Conservation (phyloP, 2,113 vertebrate genomes). For the Periophthalmodon schlosseri region DNA sequence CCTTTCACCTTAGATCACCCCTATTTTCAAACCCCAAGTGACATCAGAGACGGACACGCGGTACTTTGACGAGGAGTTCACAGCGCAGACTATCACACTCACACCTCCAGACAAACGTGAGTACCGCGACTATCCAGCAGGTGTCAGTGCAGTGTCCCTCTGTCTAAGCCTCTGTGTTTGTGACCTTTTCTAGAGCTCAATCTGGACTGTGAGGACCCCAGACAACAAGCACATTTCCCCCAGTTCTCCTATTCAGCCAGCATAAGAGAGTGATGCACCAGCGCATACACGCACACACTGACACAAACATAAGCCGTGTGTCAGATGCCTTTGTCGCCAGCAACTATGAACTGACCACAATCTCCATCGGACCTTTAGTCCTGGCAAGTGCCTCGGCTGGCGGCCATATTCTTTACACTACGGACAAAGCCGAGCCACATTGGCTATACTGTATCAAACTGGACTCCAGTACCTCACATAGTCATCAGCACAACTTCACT, state of each 20-base stretch:
- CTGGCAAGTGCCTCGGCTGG: conserved; percentile 44
- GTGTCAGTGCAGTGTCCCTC: not conserved
- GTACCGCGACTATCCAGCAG: conserved; percentile 42
- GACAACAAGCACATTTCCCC: conserved; percentile 85
- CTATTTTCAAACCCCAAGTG: conserved; percentile 89
- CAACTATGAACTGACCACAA: conserved; percentile 24
- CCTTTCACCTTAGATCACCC: conserved; percentile 72
- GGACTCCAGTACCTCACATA: conserved; percentile 48
- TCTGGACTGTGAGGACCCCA: conserved; percentile 78
- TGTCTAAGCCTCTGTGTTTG: conserved; percentile 16
- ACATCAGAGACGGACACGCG: conserved; percentile 87
- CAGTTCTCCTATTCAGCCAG: conserved; percentile 90
- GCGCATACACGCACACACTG: conserved; percentile 20
- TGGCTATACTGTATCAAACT: conserved; percentile 51
- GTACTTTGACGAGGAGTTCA: conserved; percentile 91
- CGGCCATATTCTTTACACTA: conserved; percentile 42
- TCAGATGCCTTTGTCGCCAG: conserved; percentile 18
- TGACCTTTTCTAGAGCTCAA: conserved; percentile 74
- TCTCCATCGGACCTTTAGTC: conserved; percentile 25
- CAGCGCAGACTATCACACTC: conserved; percentile 87
- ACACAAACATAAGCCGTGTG: conserved; percentile 20
- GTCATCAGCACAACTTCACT: conserved; percentile 39
- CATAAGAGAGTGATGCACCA: conserved; percentile 80
- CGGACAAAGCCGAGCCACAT: conserved; percentile 31
- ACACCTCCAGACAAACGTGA: conserved; percentile 88